Base-by-base conservation (phyloP, 2,797 vertebrate species). In the Steatocranus sp. region DNA sequence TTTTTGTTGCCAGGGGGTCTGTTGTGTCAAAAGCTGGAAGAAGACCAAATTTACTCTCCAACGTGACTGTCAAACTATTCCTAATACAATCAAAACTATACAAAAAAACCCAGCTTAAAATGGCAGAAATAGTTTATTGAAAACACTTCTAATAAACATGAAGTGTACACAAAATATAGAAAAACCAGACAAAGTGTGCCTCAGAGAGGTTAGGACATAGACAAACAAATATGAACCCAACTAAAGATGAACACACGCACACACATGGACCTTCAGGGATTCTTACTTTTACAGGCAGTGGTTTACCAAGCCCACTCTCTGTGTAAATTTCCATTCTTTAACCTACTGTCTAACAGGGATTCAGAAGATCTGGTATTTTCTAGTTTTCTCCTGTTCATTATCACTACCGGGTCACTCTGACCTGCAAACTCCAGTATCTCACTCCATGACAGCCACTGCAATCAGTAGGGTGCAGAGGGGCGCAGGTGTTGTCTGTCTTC, bases 41-140 rank as follows among this genome's bases (percentile, higher is more conserved):
- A 38, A 38, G 61, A 66, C 0, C n/a, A 20, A 66, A 23, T 66
- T 66, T 66, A 63, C 34, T 38, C 34, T 2, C n/a, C 34, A 38
- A 66, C 0, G 25, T 23, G n/a, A 66, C n/a, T 66, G 61, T 66
- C 12, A 1, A 41, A 8, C 0, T 0, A 41, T 1, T 38, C 1
- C 34, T 2, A 38, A 66, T 15, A 15, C 12, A 38, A 66, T 23
- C n/a, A 38, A 38, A 66, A 66, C 30, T 1, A 1, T 5, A 15
- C 61, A 38, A 38, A 15, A 38, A 5, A 63, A n/a, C n/a, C 20
- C 32, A 63, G 17, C 32, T 63, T 63, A n/a, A 63, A 63, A 36
- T 63, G 11, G 11, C 32, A 36, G 18, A 12, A 63, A 36, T 20
- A 1, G 32, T 38, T 63, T 36, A 2, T 38, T 63, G 11, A 38